Percentiles rank a stretch among this genome's conserved stretches.
Conservation (phyloP, 2,888 invertebrate species). For the Acrobasis suavella region DNA sequence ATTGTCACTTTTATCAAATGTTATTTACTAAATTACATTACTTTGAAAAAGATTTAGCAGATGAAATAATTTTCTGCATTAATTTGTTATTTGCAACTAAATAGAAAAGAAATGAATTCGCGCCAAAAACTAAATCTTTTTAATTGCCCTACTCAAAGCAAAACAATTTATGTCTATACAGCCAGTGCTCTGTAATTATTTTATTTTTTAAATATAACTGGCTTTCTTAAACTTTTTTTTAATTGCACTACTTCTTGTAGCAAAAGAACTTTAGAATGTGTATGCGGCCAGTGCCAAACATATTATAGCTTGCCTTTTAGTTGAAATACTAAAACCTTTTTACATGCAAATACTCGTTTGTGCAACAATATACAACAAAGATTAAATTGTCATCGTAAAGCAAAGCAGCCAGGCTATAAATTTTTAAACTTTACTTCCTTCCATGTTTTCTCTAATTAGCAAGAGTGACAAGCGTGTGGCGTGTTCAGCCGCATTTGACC, state of each 20-base stretch:
- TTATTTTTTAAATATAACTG: neutral
- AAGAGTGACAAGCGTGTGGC: constrained; percentile 30
- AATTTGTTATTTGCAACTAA: too few relatives aligned
- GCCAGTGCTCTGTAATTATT: constrained; percentile 2
- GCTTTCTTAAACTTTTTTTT: too few relatives aligned
- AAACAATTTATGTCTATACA: neutral
- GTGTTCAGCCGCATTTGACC: constrained; percentile 28
- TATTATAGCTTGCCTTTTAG: too few relatives aligned
- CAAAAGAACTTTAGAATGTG: too few relatives aligned
- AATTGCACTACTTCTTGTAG: too few relatives aligned
- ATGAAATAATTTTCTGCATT: too few relatives aligned
- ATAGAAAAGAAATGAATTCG: neutral
- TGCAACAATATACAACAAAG: neutral
- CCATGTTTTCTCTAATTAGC: constrained; percentile 24
- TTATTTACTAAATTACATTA: too few relatives aligned
- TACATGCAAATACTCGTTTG: too few relatives aligned
- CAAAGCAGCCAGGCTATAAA: neutral
- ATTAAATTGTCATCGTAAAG: neutral
- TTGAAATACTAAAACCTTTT: too few relatives aligned
- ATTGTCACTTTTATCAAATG: constrained; percentile 27
- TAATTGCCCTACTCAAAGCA: neutral
- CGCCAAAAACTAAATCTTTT: neutral
- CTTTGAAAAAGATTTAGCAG: too few relatives aligned
- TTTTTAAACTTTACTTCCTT: constrained; percentile 3
- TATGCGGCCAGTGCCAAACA: too few relatives aligned